A percentile compares a stretch with the other conserved stretches of the same genome.
These are phyloP conservation scores for Drosophila emarginata DNA, from an alignment of 2,888 invertebrate species.

Conservation along the genomic window DNA sequence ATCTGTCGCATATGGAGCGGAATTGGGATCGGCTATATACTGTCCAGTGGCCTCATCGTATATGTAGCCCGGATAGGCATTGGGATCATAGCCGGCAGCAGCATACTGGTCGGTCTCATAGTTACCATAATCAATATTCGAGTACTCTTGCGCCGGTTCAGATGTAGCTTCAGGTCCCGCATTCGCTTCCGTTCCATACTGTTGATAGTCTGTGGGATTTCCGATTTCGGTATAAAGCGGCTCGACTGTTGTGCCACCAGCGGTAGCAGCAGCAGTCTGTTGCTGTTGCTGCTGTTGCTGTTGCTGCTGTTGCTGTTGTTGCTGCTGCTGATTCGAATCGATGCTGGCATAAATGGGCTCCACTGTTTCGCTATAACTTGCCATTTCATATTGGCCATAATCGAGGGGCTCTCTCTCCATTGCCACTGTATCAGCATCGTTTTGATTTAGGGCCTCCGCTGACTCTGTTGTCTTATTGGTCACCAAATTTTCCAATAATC, in stretches of 20 bases:
- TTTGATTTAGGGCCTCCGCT: background rate
- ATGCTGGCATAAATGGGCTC: slow-evolving; percentile 66
- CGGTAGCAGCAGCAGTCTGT: slow-evolving; percentile 22
- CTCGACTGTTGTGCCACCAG: slow-evolving; percentile 40
- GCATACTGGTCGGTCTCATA: slow-evolving; percentile 77
- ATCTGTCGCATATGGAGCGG: slow-evolving; percentile 63
- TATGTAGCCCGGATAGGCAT: slow-evolving; percentile 79
- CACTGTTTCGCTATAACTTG: slow-evolving; percentile 43
- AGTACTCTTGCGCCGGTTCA: slow-evolving; percentile 59
- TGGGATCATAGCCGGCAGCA: slow-evolving; percentile 73
- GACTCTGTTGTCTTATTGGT: slow-evolving; percentile 28
- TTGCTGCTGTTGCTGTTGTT: slow-evolving; percentile 13
- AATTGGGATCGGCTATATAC: slow-evolving; percentile 77
- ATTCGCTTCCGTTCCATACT: slow-evolving; percentile 53
- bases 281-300: slow-evolving; percentile 23
- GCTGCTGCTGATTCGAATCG: slow-evolving; percentile 51
- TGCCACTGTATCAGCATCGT: background rate
- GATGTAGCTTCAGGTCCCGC: slow-evolving; percentile 22
- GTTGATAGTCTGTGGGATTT: slow-evolving; percentile 62
- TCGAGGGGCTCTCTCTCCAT: slow-evolving; percentile 28
- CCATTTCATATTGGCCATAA: slow-evolving; percentile 56
- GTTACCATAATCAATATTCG: slow-evolving; percentile 76
- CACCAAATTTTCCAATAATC: slow-evolving; percentile 65
- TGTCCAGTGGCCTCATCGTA: slow-evolving; percentile 79
- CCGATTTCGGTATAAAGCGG: slow-evolving; percentile 68